phyloP scores from a whole-genome alignment of 2,113 vertebrate genomes.

The Ceyx margarethae region DNA sequence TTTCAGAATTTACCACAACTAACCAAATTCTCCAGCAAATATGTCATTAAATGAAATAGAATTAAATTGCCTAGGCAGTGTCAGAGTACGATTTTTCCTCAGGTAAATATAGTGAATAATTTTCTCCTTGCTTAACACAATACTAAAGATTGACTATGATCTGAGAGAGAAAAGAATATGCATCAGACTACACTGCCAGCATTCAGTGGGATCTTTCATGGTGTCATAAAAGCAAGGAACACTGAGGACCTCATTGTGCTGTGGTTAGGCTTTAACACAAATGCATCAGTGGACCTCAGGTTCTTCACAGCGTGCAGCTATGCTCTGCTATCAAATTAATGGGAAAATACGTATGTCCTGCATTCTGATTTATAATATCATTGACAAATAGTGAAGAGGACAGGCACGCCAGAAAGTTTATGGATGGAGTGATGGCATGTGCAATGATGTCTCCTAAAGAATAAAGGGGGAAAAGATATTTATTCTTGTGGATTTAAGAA shows the following conservation, averaged over 20 bases:
- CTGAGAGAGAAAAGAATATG: background rate
- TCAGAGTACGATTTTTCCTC: background rate
- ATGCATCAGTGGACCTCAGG: background rate
- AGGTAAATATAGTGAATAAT: background rate
- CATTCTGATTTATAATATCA: constrained; percentile 54
- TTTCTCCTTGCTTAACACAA: background rate
- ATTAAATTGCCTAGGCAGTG: background rate
- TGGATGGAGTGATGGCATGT: constrained; percentile 59
- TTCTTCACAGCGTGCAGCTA: background rate
- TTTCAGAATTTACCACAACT: background rate
- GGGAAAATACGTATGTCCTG: constrained; percentile 46
- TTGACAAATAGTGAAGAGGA: constrained; percentile 60
- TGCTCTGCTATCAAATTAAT: constrained; percentile 41
- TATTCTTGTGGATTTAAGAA: constrained; percentile 55
- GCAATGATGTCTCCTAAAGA: constrained; percentile 63
- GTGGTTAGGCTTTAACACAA: background rate
- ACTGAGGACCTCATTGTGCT: background rate
- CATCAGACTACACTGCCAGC: background rate
- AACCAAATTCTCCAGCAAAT: background rate
- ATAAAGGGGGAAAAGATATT: constrained; percentile 48
- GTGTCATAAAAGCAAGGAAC: background rate
- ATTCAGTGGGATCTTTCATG: constrained; percentile 1
- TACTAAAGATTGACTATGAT: background rate
- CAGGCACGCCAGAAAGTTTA: constrained; percentile 54
- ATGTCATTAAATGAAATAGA: background rate